Evolutionary conservation across 2,113 vertebrate genomes (phyloP).

Genomic region (Aythya baeri): DNA sequence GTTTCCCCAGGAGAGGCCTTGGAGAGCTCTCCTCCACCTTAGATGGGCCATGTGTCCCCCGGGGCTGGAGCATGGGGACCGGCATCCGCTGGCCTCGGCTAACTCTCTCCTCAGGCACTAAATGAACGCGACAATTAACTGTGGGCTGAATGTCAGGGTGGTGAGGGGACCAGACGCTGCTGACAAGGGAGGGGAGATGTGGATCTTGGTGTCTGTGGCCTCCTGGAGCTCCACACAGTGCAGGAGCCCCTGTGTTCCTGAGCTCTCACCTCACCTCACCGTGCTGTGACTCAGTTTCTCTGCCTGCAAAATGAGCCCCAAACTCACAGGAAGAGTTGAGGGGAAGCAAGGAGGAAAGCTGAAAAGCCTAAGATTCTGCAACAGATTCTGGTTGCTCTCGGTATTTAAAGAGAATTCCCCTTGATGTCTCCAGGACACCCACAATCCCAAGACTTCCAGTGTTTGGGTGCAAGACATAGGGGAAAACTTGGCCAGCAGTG

Average conservation of each 20-base stretch:
- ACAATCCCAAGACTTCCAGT: background rate
- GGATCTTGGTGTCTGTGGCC: background rate
- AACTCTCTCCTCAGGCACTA: background rate
- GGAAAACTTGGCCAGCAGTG: accelerated
- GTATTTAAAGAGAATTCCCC: background rate
- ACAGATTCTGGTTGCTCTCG: background rate
- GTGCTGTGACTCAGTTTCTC: background rate
- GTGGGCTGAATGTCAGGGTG: accelerated
- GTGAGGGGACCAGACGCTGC: background rate
- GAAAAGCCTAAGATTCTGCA: background rate
- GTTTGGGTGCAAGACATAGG: too few species aligned
- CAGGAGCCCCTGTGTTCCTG: background rate
- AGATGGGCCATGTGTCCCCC: constrained; percentile 14
- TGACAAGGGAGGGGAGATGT: background rate
- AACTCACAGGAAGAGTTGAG: background rate
- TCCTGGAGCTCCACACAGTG: background rate
- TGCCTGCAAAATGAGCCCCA: background rate
- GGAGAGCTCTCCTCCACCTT: constrained; percentile 37
- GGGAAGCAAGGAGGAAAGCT: background rate
- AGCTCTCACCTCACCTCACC: background rate
- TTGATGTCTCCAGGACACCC: background rate
- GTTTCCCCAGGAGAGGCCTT: constrained; percentile 15
- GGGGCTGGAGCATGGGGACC: background rate
- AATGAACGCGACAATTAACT: background rate
- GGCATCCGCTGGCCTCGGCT: constrained; percentile 8